phyloP scores from a whole-genome alignment of 2,113 vertebrate species.

The Prinia subflava region DNA sequence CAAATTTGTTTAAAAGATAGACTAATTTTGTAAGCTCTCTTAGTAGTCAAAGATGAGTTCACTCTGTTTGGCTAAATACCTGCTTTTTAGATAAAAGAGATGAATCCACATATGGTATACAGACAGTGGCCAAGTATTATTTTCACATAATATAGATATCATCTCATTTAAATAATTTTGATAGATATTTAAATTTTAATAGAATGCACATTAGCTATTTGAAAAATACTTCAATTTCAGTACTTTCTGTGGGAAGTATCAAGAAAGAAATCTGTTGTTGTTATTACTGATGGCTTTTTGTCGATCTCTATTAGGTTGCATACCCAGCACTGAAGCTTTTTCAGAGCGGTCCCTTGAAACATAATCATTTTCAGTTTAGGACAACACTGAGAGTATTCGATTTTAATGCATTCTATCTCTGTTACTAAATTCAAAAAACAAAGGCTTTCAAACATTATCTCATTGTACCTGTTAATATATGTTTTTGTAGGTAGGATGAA shows the following conservation, averaged over 20 bases:
- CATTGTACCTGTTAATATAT: neutral
- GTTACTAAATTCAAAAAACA: neutral
- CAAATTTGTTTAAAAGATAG: neutral
- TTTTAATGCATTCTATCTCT: neutral
- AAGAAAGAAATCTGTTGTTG: neutral
- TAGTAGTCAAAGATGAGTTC: neutral
- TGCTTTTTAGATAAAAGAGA: neutral
- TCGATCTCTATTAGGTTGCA: neutral
- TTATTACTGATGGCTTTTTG: neutral
- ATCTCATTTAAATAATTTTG: neutral
- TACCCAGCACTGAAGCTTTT: neutral
- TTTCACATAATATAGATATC: neutral
- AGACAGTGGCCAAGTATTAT: neutral
- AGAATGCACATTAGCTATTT: neutral
- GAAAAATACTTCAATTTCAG: neutral
- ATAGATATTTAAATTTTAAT: neutral
- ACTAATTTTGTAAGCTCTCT: neutral
- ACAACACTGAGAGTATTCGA: neutral
- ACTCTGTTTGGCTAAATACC: neutral
- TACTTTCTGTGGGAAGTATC: neutral
- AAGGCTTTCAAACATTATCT: neutral
- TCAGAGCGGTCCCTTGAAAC: neutral
- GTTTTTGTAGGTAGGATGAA: neutral
- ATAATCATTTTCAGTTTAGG: neutral
- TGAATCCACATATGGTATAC: neutral